Conservation (phyloP, 2,113 vertebrate species). For the Grus americana region DNA sequence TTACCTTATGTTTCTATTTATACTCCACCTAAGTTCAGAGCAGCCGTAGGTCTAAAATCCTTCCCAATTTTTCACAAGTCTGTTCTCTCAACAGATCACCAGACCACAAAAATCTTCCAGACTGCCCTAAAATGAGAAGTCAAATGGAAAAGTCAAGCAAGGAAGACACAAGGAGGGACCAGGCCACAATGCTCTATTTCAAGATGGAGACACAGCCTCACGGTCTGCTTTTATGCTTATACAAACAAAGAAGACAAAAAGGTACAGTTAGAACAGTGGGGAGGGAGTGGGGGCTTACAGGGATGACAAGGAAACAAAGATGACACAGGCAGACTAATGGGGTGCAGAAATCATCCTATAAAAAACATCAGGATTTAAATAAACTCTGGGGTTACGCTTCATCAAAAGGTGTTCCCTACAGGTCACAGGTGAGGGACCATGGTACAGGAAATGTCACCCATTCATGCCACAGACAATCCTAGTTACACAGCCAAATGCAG, state of each 20-base stretch:
- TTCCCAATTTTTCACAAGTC: not conserved
- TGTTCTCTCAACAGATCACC: not conserved
- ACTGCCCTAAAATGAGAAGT: not conserved
- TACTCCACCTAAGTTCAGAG: not conserved
- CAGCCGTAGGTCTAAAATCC: not conserved
- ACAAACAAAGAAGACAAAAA: not conserved
- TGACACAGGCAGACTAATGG: not conserved
- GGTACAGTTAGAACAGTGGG: not conserved
- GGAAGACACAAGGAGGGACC: not conserved
- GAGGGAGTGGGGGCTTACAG: not conserved
- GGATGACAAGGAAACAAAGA: not conserved
- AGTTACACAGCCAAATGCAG: not conserved
- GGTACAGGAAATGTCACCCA: not conserved
- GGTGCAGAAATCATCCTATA: not conserved
- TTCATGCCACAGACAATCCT: not conserved
- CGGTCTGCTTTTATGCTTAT: not conserved
- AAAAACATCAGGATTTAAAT: not conserved
- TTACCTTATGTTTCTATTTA: not conserved
- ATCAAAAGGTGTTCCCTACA: not conserved
- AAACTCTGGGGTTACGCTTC: not conserved
- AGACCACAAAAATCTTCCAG: not conserved
- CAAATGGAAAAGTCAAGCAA: not conserved
- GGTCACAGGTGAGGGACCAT: not conserved
- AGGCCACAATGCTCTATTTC: not conserved
- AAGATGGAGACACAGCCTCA: not conserved